Conservation (phyloP, 2,888 invertebrate species). For the Drosophila setosimentum region DNA sequence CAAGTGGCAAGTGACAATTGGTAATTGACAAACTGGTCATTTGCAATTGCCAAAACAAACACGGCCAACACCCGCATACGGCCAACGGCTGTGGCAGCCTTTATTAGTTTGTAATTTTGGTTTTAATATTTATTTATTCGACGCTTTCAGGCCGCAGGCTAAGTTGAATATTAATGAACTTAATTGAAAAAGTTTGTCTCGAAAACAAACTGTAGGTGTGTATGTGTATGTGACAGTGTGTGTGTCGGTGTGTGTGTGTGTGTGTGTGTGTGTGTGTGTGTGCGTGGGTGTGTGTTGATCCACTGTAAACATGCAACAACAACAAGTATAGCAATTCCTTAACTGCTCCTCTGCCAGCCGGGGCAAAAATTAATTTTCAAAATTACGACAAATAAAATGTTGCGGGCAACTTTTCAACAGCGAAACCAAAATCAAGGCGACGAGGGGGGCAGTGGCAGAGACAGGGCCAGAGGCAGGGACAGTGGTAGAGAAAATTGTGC, state of each 20-base stretch:
- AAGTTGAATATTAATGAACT: constrained; percentile 78
- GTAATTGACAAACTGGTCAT: constrained; percentile 28
- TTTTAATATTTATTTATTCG: constrained; percentile 74
- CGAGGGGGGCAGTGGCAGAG: no score
- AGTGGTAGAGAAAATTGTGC: neutral
- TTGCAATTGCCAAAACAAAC: constrained; percentile 32
- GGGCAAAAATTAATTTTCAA: constrained; percentile 69
- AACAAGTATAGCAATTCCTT: constrained; percentile 33
- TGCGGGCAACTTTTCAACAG: constrained; percentile 54
- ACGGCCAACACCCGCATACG: constrained; percentile 13
- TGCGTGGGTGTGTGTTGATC: constrained; percentile 19
- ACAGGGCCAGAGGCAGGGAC: neutral
- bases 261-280: neutral
- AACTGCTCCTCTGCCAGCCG: constrained; percentile 43
- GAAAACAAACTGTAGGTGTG: constrained; percentile 26
- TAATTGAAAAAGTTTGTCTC: constrained; percentile 76
- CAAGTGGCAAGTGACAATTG: constrained; percentile 40
- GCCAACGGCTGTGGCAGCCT: constrained; percentile 39
- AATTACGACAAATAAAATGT: constrained; percentile 74
- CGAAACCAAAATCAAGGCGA: constrained; percentile 1
- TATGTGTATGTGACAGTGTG: neutral
- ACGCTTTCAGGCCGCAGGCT: constrained; percentile 50
- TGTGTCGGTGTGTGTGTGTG: neutral
- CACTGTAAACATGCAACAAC: constrained; percentile 23
- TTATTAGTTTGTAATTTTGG: constrained; percentile 70